These are phyloP conservation scores for Holothuria scabra DNA, from an alignment of 53 echinoderm and acorn worm species.

Conservation along the genomic window DNA sequence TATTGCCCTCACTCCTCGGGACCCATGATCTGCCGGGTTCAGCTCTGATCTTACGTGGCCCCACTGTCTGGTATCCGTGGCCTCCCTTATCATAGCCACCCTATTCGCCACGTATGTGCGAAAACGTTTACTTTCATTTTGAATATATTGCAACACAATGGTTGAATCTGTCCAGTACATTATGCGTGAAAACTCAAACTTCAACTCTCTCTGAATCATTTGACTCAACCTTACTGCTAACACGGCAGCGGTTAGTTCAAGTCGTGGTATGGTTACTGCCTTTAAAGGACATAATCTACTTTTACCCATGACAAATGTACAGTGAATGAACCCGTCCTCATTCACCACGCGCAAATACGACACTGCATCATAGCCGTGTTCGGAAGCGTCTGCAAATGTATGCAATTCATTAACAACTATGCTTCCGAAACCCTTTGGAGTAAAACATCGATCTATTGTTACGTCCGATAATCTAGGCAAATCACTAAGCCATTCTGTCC, in stretches of 20 bases:
- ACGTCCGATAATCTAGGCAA: slow-evolving; percentile 32
- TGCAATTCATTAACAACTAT: slow-evolving; percentile 22
- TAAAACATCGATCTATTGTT: slow-evolving; percentile 51
- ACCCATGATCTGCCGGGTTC: neutral
- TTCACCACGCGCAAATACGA: slow-evolving; percentile 51
- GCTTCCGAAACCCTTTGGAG: slow-evolving; percentile 3
- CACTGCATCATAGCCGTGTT: slow-evolving; percentile 62
- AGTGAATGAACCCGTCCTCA: slow-evolving; percentile 19
- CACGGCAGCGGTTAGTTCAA: neutral
- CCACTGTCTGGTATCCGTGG: neutral
- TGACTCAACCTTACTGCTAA: slow-evolving; percentile 1
- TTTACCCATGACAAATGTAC: slow-evolving; percentile 64
- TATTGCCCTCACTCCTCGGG: neutral
- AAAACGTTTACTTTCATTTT: neutral
- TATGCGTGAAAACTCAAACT: neutral
- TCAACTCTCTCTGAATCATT: neutral
- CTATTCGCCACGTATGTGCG: neutral
- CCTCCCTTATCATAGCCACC: slow-evolving; percentile 11
- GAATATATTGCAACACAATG: neutral
- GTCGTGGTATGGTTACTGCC: slow-evolving; percentile 7
- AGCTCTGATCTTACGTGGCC: neutral
- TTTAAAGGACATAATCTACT: slow-evolving; percentile 58
- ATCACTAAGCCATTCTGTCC: slow-evolving; percentile 36
- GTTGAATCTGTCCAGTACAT: slow-evolving; percentile 8
- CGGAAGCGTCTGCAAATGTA: slow-evolving; percentile 65